These are phyloP conservation scores for Globicephala melas DNA, from an alignment of 2,113 vertebrate species.

Conservation along the genomic window DNA sequence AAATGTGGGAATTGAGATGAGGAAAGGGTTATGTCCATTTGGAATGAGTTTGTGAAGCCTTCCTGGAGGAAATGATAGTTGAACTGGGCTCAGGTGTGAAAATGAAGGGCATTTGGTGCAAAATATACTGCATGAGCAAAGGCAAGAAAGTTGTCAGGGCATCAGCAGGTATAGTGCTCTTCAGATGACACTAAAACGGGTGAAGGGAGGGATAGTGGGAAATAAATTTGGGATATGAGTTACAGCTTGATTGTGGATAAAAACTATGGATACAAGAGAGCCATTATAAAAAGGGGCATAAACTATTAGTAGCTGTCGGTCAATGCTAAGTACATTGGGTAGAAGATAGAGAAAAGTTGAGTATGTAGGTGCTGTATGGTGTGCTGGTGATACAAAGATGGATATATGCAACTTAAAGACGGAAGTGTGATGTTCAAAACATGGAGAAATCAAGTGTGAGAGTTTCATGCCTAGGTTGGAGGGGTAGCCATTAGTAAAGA, in stretches of 20 bases:
- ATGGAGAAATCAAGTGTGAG: background rate
- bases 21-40: background rate
- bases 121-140: background rate
- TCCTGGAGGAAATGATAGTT: background rate
- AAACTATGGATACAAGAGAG: background rate
- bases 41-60: background rate
- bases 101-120: background rate
- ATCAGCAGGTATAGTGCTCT: background rate
- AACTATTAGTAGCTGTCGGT: background rate
- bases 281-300: background rate
- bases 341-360: background rate
- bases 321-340: background rate
- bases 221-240: background rate
- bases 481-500: background rate
- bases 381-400: background rate
- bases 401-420: background rate
- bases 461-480: background rate
- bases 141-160: background rate
- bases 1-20: background rate
- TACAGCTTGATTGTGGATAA: background rate
- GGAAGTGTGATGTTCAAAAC: background rate
- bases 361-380: background rate
- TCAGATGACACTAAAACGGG: background rate
- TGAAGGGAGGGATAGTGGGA: background rate
- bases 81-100: background rate